Base-by-base conservation (phyloP, 2,113 vertebrate genomes). In the Sapayoa aenigma region DNA sequence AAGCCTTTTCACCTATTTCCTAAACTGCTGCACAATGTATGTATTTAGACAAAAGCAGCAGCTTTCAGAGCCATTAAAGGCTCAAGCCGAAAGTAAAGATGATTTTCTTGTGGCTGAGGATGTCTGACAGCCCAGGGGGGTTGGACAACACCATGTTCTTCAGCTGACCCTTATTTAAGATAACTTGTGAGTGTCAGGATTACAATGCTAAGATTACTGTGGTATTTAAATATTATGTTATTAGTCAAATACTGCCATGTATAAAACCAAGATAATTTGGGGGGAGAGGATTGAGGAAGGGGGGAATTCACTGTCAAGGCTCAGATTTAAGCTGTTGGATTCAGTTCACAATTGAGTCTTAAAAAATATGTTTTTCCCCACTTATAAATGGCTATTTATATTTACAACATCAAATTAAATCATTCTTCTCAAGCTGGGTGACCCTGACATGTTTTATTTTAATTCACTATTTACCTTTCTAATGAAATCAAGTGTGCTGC, bases 41-140 rank as follows among this genome's bases (percentile, higher is more conserved):
- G 96, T 96, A 96, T 98, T 98, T 97, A 97, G 97, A 96, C 93
- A 96, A 94, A 97, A 97, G 74, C 97, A 95, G 87, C 96, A 92
- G 98, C 97, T 98, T 98, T 98, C 84, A 96, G 87, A 95, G 67
- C 94, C 98, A 98, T 98, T 98, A 98, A 98, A 98, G 95, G 98
- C 97, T 98, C 97, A 98, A 86, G 89, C 89, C 53, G 66, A 95
- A 95, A 95, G 91, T 94, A 97, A 98, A 98, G 97, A 97, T 94
- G 96, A 98, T 98, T 97, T 98, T 98, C 96, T 97, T 97, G 95
- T 93, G 39, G 59, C 84, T 92, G 93, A 97, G 95, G 85, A 55
- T 87, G 97, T 96, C 95, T 96, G 95, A 72, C 81, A 92, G 56
- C 16, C 67, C 76, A 27, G 37, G 82, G 85, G 93, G 85, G 41